These are phyloP conservation scores for Verasper variegatus DNA, from an alignment of 2,113 vertebrate species.

Conservation along the genomic window DNA sequence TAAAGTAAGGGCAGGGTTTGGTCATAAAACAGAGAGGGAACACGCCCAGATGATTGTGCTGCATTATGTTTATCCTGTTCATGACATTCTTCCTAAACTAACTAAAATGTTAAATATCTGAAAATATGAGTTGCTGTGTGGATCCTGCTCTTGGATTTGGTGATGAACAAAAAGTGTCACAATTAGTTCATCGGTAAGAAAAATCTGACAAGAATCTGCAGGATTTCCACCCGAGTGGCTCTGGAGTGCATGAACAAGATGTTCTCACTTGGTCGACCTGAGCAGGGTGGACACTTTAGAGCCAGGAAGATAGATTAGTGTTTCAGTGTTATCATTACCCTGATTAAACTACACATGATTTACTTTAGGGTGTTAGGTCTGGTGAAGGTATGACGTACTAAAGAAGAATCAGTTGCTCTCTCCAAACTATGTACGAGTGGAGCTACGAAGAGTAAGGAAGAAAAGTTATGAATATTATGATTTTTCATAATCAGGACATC, in stretches of 20 bases:
- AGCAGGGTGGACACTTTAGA: neutral
- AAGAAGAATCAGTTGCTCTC: neutral
- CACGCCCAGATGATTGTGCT: neutral
- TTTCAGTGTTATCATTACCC: constrained; percentile 16
- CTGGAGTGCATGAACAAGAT: too few relatives aligned
- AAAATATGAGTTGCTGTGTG: too few relatives aligned
- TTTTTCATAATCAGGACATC: neutral
- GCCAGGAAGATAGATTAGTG: constrained; percentile 37
- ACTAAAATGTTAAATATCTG: too few relatives aligned
- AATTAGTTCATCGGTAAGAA: neutral
- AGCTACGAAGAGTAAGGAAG: neutral
- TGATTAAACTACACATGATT: neutral
- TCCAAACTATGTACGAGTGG: neutral
- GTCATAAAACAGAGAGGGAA: too few relatives aligned
- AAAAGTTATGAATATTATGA: neutral
- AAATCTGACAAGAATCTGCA: too few relatives aligned
- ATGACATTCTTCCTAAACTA: too few relatives aligned
- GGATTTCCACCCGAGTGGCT: too few relatives aligned
- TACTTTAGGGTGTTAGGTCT: neutral
- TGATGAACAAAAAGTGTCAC: too few relatives aligned
- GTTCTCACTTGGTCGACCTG: neutral
- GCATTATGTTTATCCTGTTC: too few relatives aligned
- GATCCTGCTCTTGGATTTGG: too few relatives aligned
- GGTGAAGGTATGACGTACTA: neutral
- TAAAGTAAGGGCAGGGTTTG: too few relatives aligned